phyloP scores from a whole-genome alignment of 2,113 vertebrate genomes.

The Tyto alba region DNA sequence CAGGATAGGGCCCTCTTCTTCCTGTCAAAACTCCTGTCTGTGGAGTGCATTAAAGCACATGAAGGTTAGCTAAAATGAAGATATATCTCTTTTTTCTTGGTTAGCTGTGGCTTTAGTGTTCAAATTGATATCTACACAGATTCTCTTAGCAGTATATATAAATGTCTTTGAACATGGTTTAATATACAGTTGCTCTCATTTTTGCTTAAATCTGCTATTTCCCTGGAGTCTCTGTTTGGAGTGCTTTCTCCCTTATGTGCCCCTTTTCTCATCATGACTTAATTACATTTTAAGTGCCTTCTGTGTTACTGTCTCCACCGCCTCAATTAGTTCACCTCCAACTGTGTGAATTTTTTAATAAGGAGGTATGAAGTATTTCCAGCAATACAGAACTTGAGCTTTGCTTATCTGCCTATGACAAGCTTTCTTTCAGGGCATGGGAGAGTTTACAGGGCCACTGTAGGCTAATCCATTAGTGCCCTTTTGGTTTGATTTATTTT shows the following conservation, averaged over 20 bases:
- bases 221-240: slow-evolving; percentile 27
- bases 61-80: not conserved
- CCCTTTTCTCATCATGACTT: slow-evolving; percentile 26
- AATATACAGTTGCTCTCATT: not conserved
- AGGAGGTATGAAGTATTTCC: slow-evolving; percentile 53
- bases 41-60: fast-evolving
- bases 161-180: not conserved
- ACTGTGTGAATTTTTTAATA: slow-evolving; percentile 62
- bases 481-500: slow-evolving; percentile 66
- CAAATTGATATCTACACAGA: not conserved
- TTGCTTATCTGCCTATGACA: slow-evolving; percentile 62
- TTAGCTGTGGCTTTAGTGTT: not conserved
- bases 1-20: not conserved
- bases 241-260: not conserved
- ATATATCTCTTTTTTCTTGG: not conserved
- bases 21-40: not conserved
- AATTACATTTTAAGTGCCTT: slow-evolving; percentile 69
- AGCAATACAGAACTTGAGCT: slow-evolving; percentile 23
- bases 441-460: slow-evolving; percentile 25
- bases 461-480: slow-evolving; percentile 43
- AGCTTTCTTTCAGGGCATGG: slow-evolving; percentile 51
- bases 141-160: not conserved
- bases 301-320: slow-evolving; percentile 21
- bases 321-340: slow-evolving; percentile 68
- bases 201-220: slow-evolving; percentile 32